Evolutionary conservation across 2,797 vertebrate species (phyloP).

Genomic region (Paratrypauchen microcephalus): DNA sequence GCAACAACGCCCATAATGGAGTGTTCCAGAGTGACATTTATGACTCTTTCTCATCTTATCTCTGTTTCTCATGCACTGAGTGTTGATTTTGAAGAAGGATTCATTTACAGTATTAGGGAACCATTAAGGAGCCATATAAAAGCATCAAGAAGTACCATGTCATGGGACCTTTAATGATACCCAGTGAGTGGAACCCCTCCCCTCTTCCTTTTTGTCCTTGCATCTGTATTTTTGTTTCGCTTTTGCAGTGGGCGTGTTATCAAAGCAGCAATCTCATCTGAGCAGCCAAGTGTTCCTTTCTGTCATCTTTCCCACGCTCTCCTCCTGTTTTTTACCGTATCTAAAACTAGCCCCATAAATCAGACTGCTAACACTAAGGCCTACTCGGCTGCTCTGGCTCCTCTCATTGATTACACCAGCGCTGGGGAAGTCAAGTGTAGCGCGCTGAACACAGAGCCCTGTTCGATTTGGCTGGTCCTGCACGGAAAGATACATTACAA

Average conservation of each 20-base stretch:
- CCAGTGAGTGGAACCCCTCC: no score
- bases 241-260: conserved; percentile 27
- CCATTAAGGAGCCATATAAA: no score
- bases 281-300: conserved; percentile 25
- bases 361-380: conserved; percentile 47
- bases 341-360: conserved; percentile 61
- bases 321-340: conserved; percentile 20
- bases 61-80: no score
- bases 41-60: no score
- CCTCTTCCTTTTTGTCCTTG: not conserved
- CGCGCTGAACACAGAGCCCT: conserved; percentile 61
- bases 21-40: no score
- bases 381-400: conserved; percentile 45
- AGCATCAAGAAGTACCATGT: no score
- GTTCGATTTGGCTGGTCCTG: conserved; percentile 67
- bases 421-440: conserved; percentile 52
- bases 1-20: no score
- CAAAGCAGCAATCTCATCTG: conserved; percentile 30
- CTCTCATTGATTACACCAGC: conserved; percentile 65
- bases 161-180: no score
- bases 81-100: no score
- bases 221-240: not conserved
- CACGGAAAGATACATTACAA: conserved; percentile 51
- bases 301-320: conserved; percentile 35
- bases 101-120: no score